Conservation (phyloP, 2,113 vertebrate species). For the Trematocara macrostoma region DNA sequence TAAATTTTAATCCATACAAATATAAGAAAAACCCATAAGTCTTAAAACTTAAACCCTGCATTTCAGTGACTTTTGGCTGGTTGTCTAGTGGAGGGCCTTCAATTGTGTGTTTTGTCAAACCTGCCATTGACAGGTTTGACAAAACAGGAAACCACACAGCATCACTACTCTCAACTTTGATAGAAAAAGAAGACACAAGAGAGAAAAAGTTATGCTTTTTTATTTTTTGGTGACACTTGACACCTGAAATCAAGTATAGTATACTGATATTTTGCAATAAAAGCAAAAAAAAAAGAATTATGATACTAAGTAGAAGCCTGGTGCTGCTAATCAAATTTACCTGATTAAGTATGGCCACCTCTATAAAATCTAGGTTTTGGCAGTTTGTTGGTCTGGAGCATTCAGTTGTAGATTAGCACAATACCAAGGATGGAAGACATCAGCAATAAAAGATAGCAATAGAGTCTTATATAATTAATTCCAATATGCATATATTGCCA, state of each 20-base stretch:
- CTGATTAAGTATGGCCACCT: not conserved
- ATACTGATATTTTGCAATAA: not conserved
- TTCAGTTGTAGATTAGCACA: not conserved
- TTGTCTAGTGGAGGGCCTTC: not conserved
- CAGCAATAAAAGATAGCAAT: not conserved
- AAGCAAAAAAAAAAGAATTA: not conserved
- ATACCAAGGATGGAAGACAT: not conserved
- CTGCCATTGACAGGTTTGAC: not conserved
- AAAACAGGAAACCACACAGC: conserved; percentile 57
- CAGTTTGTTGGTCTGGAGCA: not conserved
- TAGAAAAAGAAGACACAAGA: not conserved
- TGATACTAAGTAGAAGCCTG: not conserved
- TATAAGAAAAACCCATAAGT: not conserved
- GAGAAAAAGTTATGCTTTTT: not conserved
- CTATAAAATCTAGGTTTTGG: not conserved
- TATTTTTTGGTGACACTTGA: not conserved
- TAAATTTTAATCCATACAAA: not conserved
- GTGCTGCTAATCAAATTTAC: not conserved
- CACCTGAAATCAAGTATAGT: not conserved
- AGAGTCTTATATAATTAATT: not conserved
- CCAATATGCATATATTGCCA: not conserved
- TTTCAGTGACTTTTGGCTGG: not conserved
- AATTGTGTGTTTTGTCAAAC: not conserved
- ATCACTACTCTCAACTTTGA: not conserved
- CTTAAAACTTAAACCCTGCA: not conserved